Percentiles rank a stretch among this genome's conserved stretches.
These are phyloP conservation scores for Chelon auratus DNA, from an alignment of 2,797 vertebrate species.

Conservation along the genomic window DNA sequence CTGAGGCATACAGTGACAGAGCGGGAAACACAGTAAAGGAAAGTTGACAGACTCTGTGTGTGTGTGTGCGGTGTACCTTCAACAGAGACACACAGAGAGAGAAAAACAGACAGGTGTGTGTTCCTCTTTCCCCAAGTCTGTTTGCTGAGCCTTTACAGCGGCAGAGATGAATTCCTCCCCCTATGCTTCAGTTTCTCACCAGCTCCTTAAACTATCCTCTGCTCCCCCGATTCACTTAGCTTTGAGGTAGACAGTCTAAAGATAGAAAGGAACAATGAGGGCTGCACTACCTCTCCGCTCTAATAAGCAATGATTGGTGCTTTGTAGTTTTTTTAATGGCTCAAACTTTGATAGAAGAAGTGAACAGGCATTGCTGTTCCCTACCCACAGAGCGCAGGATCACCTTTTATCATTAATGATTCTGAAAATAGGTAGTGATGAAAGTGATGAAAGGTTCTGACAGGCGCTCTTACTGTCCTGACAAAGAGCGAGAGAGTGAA, in stretches of 20 bases:
- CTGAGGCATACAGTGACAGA: slow-evolving; percentile 33
- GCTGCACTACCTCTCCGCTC: slow-evolving; percentile 34
- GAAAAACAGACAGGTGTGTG: slow-evolving; percentile 52
- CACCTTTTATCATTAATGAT: background rate
- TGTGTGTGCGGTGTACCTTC: slow-evolving; percentile 21
- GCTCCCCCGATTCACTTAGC: slow-evolving; percentile 46
- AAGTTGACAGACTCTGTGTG: slow-evolving; percentile 24
- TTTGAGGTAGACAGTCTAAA: slow-evolving; percentile 72
- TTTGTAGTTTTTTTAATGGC: slow-evolving; percentile 38
- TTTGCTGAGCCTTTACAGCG: slow-evolving; percentile 35
- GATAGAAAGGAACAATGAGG: slow-evolving; percentile 70
- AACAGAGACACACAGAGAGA: slow-evolving; percentile 22
- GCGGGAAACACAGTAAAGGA: slow-evolving; percentile 16
- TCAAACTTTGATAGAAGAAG: slow-evolving; percentile 45
- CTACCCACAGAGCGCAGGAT: background rate
- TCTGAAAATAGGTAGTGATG: background rate
- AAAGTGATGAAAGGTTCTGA: slow-evolving; percentile 39
- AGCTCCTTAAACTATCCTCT: slow-evolving; percentile 51
- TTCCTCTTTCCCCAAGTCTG: slow-evolving; percentile 33
- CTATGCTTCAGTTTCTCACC: slow-evolving; percentile 33
- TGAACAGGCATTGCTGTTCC: slow-evolving; percentile 5
- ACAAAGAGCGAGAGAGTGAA: background rate
- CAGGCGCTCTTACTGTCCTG: slow-evolving; percentile 27
- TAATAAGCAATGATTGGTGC: slow-evolving; percentile 63
- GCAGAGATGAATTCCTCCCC: slow-evolving; percentile 48